A percentile compares a stretch with the other conserved stretches of the same genome.
Evolutionary conservation across 2,797 vertebrate species (phyloP).

Genomic region (Gallirallus australis): DNA sequence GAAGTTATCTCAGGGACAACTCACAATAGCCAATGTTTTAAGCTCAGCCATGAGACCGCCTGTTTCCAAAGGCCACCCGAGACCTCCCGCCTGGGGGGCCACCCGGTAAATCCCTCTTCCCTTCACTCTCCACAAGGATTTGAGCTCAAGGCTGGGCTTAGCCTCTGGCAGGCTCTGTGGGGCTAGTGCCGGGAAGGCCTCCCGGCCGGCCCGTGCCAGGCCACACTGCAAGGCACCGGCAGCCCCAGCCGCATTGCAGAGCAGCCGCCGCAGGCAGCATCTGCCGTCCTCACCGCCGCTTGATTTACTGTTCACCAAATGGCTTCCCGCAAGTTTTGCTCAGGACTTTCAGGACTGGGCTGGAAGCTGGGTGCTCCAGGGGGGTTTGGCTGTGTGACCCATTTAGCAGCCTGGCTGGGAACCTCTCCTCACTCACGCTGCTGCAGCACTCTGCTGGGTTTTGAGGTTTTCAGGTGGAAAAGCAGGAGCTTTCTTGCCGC

Average conservation of each 20-base stretch:
- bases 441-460: not conserved
- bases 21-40: not conserved
- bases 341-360: not conserved
- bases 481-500: not conserved
- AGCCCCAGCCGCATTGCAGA: constrained; percentile 27
- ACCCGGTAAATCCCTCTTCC: not conserved
- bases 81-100: not conserved
- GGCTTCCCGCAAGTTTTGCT: not conserved
- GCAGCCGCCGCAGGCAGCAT: not conserved
- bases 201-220: accelerated
- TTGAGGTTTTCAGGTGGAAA: constrained; percentile 1
- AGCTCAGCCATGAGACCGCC: not conserved
- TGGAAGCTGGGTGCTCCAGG: not conserved
- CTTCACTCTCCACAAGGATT: not conserved
- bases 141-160: not conserved
- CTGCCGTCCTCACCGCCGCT: accelerated
- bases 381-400: not conserved
- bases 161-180: not conserved
- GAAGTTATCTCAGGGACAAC: not conserved
- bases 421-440: not conserved
- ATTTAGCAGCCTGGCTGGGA: constrained; percentile 27
- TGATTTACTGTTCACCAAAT: constrained; percentile 29
- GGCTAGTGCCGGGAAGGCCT: not conserved
- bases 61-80: not conserved
- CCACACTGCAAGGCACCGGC: accelerated